These are phyloP conservation scores for Cryptoblepharus egeriae DNA, from an alignment of 2,797 vertebrate genomes.

Conservation along the genomic window DNA sequence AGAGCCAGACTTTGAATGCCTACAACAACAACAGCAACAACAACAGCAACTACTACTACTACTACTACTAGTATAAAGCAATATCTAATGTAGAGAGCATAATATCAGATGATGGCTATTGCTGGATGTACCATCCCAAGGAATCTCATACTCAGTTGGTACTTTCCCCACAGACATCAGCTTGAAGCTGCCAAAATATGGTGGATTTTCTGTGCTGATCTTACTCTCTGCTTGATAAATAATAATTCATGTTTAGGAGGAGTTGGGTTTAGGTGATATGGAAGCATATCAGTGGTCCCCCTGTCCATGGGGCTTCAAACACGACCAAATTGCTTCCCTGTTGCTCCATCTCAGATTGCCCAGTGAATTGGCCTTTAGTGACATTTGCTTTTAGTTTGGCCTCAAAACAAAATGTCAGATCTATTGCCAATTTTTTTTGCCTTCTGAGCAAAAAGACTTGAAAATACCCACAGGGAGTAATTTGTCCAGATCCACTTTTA, in stretches of 20 bases:
- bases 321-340: too few relatives aligned
- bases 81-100: accelerated
- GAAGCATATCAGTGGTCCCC: too few relatives aligned
- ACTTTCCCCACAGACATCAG: accelerated
- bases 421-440: neutral
- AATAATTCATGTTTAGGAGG: accelerated
- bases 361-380: too few relatives aligned
- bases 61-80: neutral
- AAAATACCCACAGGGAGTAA: neutral
- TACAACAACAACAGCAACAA: too few relatives aligned
- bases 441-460: neutral
- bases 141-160: neutral
- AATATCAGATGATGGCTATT: neutral
- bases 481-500: neutral
- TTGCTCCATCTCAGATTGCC: neutral
- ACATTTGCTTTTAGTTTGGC: neutral
- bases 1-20: neutral
- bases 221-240: neutral
- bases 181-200: accelerated
- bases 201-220: neutral
- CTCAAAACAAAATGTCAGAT: neutral
- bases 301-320: too few relatives aligned
- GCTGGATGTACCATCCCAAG: neutral
- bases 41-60: too few relatives aligned
- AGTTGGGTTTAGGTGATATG: accelerated